Evolutionary conservation across 2,888 invertebrate species (phyloP).

Genomic region (Dyspetes luteomarginatus): DNA sequence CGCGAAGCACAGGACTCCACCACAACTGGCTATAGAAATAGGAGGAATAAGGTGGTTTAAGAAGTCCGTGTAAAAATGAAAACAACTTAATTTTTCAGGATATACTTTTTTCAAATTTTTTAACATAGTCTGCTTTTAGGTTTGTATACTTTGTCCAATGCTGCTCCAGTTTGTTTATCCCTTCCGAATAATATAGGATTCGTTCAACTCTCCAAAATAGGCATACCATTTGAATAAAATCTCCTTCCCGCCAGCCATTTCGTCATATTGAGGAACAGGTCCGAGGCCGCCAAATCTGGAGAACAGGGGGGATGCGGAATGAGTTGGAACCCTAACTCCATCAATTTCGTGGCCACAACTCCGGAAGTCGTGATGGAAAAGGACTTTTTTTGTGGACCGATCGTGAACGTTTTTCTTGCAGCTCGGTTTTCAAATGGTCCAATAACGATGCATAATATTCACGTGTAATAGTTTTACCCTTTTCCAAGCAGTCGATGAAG

Average conservation of each 20-base stretch:
- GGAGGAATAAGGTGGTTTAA: neutral
- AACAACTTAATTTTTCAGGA: neutral
- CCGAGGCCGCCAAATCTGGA: conserved; percentile 72
- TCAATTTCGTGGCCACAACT: conserved; percentile 44
- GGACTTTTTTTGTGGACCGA: conserved; percentile 57
- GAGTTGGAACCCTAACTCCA: conserved; percentile 43
- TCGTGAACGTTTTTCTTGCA: conserved; percentile 65
- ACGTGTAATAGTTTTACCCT: conserved; percentile 71
- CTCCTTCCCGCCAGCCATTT: conserved; percentile 58
- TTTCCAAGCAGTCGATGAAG: conserved; percentile 73
- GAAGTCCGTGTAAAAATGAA: neutral
- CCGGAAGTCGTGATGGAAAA: conserved; percentile 66
- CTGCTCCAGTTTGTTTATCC: conserved; percentile 65
- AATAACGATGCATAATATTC: conserved; percentile 67
- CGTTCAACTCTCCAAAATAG: conserved; percentile 55
- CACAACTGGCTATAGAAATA: conserved; percentile 7
- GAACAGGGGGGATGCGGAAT: conserved; percentile 64
- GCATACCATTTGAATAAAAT: conserved; percentile 59
- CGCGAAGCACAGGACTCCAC: too few relatives aligned
- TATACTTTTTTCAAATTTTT: neutral
- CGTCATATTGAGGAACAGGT: conserved; percentile 62
- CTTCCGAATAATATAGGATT: conserved; percentile 64
- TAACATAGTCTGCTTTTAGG: conserved; percentile 45
- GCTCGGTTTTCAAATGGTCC: conserved; percentile 66
- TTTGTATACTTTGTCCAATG: conserved; percentile 54